Percentiles rank a stretch among this genome's conserved stretches.
Evolutionary conservation across 2,113 vertebrate genomes (phyloP).

Genomic region (Cinclus mexicanus): DNA sequence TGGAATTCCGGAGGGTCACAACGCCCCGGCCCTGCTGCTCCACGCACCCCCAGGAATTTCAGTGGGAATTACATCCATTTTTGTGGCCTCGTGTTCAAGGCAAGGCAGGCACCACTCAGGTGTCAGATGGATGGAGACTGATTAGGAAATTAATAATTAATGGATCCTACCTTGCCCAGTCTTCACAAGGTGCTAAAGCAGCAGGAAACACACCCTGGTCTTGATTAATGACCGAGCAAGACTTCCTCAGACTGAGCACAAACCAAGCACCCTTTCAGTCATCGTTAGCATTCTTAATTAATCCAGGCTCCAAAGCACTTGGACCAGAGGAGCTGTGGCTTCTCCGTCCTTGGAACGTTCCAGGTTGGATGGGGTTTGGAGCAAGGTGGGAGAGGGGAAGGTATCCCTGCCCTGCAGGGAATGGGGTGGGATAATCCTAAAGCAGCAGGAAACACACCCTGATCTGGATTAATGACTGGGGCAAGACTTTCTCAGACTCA

Average conservation of each 20-base stretch:
- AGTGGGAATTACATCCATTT: neutral
- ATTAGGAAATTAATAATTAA: neutral
- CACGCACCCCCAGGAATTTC: rapidly evolving
- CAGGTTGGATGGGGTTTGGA: neutral
- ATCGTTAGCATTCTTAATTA: neutral
- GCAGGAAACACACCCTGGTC: neutral
- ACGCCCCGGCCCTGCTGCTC: rapidly evolving
- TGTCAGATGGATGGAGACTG: neutral
- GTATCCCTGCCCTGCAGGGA: too few species aligned
- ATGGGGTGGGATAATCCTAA: neutral
- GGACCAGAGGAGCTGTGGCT: neutral
- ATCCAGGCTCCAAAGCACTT: neutral
- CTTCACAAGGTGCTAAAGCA: neutral
- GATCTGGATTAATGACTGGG: too few species aligned
- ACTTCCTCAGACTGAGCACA: neutral
- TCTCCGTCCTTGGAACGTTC: neutral
- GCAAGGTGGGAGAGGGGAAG: rapidly evolving
- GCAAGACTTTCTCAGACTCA: too few species aligned
- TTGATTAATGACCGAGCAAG: neutral
- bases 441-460: neutral
- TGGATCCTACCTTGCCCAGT: rapidly evolving
- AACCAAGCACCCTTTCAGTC: neutral
- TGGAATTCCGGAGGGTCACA: rapidly evolving
- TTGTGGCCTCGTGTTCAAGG: rapidly evolving
- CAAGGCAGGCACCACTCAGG: neutral